These are phyloP conservation scores for Campoplex nolae DNA, from an alignment of 2,888 invertebrate genomes.

Conservation along the genomic window DNA sequence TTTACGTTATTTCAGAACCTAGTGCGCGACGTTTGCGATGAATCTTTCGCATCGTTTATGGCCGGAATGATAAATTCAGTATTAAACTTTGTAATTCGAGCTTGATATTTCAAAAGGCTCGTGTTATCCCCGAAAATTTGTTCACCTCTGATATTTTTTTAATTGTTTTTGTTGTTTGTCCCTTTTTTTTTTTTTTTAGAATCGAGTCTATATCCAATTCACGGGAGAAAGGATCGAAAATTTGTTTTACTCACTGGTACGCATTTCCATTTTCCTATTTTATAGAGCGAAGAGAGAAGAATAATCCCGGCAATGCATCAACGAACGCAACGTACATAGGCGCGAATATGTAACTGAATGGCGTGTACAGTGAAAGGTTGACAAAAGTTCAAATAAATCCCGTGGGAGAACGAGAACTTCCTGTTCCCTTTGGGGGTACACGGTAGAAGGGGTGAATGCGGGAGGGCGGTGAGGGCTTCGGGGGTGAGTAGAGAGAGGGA, in stretches of 20 bases:
- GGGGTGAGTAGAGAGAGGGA: neutral
- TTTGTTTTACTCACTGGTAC: constrained; percentile 23
- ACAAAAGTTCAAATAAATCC: constrained; percentile 74
- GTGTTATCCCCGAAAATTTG: neutral
- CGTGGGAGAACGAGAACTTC: constrained; percentile 71
- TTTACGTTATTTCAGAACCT: neutral
- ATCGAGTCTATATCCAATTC: neutral
- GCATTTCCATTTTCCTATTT: constrained; percentile 36
- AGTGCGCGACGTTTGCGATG: neutral
- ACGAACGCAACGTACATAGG: constrained; percentile 37
- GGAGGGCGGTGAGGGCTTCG: neutral
- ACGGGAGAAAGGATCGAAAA: neutral
- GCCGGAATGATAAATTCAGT: neutral
- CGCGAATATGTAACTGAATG: constrained; percentile 40
- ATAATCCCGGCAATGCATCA: constrained; percentile 63
- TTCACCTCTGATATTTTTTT: neutral
- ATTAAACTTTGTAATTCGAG: neutral
- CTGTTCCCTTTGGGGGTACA: constrained; percentile 61
- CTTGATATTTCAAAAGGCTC: neutral
- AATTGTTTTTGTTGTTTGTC: constrained; percentile 17
- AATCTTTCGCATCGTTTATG: neutral
- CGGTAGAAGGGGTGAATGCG: neutral
- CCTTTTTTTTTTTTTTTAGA: neutral
- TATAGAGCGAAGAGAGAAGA: constrained; percentile 35
- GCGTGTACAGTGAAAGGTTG: constrained; percentile 51